Base-by-base conservation (phyloP, 92 coral and sea anemone genomes). In the Pocillopora grandis region DNA sequence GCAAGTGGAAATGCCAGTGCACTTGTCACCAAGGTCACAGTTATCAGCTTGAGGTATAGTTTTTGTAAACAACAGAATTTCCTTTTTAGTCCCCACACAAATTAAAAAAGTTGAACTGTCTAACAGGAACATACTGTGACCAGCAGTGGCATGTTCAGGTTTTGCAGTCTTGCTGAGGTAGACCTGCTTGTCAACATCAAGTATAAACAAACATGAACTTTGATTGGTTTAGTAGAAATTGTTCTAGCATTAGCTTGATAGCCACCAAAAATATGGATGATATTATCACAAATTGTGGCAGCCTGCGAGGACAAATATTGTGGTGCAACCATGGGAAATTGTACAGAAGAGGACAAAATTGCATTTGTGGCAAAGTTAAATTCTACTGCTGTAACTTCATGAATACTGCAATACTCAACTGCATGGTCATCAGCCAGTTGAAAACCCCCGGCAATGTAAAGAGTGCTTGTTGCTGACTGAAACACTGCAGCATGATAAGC, bases 231-330 rank as follows among this genome's bases (percentile, higher is more conserved):
- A 27, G 75, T 57, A 8, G 23, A 55, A n/a, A 58, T 82, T 36
- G 36, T 72, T 3, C 68, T 59, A 69, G 1, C 61, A 20, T 48
- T 52, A 52, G 78, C 77, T 15, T 13, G 2, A n/a, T 71, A 60
- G 77, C 79, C 86, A 82, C 68, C 85, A 80, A 80, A 80, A 12
- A 80, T 49, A 69, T 80, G 56, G 49, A 80, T 62, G 12, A 68
- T 80, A 13, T 80, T 82, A n/a, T 82, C 27, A 55, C 14, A 63
- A 82, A 82, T 82, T 82, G 67, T 58, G 6, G 78, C 86, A 42
- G 71, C 86, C 72, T 70, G 86, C 21, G 67, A 81, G 7, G 62
- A 33, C 5, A 81, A 23, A 58, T 69, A 81, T 14, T 13, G 58
- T 10, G 86, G 78, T 58, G 58, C 19, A 16, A 77, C 17, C 56